Base-by-base conservation (phyloP, 2,888 invertebrate genomes). In the Tenodera sinensis region DNA sequence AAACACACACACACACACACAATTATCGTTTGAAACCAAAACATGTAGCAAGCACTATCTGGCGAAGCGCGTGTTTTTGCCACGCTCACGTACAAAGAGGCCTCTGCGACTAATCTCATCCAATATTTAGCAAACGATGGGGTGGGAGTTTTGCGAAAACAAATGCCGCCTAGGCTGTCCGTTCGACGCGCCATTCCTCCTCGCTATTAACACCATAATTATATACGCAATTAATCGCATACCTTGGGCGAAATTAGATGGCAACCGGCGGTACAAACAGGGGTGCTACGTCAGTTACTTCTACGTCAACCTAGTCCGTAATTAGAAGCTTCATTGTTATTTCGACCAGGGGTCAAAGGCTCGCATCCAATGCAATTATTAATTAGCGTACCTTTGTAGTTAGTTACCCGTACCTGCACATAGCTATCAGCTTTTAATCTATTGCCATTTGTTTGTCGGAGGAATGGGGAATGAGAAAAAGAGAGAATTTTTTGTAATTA, bases 361-460 rank as follows among this genome's bases (percentile, higher is more conserved):
- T 87, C 82, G 87, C 83, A 87, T 87, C 83, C 81, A 34, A 87
- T 87, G 87, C 83, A 87, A 87, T 87, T 87, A 87, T 82, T 87
- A 87, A 87, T 87, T 83, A 87, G 30, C 81, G 27, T 83, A 83
- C 87, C 87, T 87, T 87, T 87, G 87, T 87, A 83, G 81, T 81
- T 83, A 83, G 42, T n/a, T 83, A 83, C 82, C 87, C 42, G 87
- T 82, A 71, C 54, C 54, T 71, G 20, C 54, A 25, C 54, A 71
- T 71, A 71, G 54, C 54, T 71, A 81, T 87, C 87, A 87, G 87
- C 87, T 87, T 87, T 87, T 87, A 87, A 87, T 87, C 87, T 87
- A 83, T 87, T 87, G 87, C 30, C 82, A 83, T 87, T 87, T 87
- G 87, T 87, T 87, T 87, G 87, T 87, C 27, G 87, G 84, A 28